These are phyloP conservation scores for Jaculus jaculus DNA, from an alignment of 2,113 vertebrate species.

Conservation along the genomic window DNA sequence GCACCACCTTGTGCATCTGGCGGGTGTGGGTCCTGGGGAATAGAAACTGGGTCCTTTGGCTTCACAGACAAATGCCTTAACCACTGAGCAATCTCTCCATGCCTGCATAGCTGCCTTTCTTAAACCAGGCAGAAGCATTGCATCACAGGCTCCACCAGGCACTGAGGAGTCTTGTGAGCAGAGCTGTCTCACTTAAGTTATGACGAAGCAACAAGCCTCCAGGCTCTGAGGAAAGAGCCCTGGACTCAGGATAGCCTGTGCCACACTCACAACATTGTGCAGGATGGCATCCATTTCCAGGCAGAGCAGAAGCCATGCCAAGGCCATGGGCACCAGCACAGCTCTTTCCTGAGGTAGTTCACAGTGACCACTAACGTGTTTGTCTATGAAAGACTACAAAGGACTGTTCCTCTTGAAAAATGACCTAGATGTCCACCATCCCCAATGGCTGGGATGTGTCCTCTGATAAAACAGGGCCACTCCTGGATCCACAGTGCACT, in stretches of 20 bases:
- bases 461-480: background rate
- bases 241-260: fast-evolving
- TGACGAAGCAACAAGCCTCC: background rate
- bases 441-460: too few relatives aligned
- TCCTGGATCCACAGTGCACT: background rate
- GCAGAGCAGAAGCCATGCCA: too few relatives aligned
- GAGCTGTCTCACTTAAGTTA: background rate
- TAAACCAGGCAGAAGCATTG: fast-evolving
- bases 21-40: too few relatives aligned
- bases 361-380: too few relatives aligned
- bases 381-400: fast-evolving
- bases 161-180: background rate
- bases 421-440: background rate
- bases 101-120: too few relatives aligned
- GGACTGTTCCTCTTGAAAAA: too few relatives aligned
- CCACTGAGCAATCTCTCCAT: too few relatives aligned
- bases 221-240: background rate
- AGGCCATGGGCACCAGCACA: fast-evolving
- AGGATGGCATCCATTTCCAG: fast-evolving
- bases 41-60: too few relatives aligned
- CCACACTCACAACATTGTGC: fast-evolving
- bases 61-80: too few relatives aligned
- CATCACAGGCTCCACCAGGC: background rate
- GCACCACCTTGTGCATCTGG: too few relatives aligned
- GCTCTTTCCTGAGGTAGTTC: fast-evolving